phyloP scores from a whole-genome alignment of 2,113 vertebrate genomes.

The Mesoclemmys tuberculata region DNA sequence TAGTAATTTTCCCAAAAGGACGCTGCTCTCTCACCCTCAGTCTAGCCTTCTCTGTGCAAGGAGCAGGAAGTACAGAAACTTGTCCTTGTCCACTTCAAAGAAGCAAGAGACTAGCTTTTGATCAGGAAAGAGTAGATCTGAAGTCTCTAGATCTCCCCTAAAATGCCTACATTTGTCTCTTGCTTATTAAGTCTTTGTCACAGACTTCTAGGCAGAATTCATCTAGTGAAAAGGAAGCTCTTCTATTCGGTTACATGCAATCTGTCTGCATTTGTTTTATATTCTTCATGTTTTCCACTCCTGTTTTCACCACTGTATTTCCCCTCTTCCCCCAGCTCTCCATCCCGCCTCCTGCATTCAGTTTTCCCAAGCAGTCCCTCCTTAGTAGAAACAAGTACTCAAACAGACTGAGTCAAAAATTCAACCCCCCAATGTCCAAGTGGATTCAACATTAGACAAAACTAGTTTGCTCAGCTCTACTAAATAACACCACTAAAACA shows the following conservation, averaged over 20 bases:
- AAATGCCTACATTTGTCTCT: not conserved
- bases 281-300: not conserved
- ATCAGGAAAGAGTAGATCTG: too few species aligned
- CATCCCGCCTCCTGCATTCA: not conserved
- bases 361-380: not conserved
- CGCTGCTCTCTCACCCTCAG: not conserved
- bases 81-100: not conserved
- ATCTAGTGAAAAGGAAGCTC: not conserved
- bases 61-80: fast-evolving
- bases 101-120: not conserved
- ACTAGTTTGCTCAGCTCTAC: constrained; percentile 5
- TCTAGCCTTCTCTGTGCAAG: not conserved
- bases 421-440: not conserved
- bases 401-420: not conserved
- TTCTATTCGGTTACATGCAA: not conserved
- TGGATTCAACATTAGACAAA: constrained; percentile 33
- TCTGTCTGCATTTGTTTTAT: not conserved
- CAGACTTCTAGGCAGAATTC: not conserved
- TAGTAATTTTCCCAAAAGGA: constrained; percentile 12
- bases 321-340: not conserved
- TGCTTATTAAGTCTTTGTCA: too few species aligned
- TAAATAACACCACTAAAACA: not conserved
- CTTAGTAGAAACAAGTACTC: not conserved
- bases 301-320: not conserved
- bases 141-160: not conserved